Percentiles rank a stretch among this genome's conserved stretches.
Evolutionary conservation across 1,140 invertebrate species (phyloP).

Genomic region (Holotrichia oblita): DNA sequence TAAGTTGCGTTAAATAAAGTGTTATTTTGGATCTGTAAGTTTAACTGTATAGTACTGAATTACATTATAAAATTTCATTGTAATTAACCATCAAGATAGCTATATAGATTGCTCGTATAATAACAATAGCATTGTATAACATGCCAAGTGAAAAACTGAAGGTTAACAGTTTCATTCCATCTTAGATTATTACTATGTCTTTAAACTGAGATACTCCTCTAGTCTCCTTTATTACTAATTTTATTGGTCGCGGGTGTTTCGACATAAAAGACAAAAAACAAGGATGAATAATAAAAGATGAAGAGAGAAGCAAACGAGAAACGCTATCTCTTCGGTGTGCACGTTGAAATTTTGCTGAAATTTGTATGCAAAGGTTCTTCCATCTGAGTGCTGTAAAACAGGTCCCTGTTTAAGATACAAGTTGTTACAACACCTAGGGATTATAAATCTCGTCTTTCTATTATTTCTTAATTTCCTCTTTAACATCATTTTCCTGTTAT

Average conservation of each 20-base stretch:
- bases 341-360: conserved; percentile 19
- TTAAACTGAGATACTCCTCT: neutral
- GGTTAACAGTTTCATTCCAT: neutral
- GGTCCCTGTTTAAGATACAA: conserved; percentile 31
- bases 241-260: neutral
- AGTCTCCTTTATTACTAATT: conserved; percentile 3
- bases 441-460: conserved; percentile 34
- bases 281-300: neutral
- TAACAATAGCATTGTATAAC: neutral
- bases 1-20: no score
- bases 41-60: neutral
- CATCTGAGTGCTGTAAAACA: conserved; percentile 21
- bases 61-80: neutral
- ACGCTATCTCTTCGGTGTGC: neutral
- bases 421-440: conserved; percentile 30
- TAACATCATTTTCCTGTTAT: neutral
- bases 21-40: no score
- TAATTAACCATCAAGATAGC: neutral
- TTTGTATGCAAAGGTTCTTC: conserved; percentile 26
- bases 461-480: conserved; percentile 34
- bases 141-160: neutral
- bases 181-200: neutral
- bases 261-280: neutral
- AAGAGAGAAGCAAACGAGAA: neutral
- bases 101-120: neutral